A percentile compares a stretch with the other conserved stretches of the same genome.
Evolutionary conservation across 2,888 invertebrate genomes (phyloP).

Genomic region (Philaethria dido): DNA sequence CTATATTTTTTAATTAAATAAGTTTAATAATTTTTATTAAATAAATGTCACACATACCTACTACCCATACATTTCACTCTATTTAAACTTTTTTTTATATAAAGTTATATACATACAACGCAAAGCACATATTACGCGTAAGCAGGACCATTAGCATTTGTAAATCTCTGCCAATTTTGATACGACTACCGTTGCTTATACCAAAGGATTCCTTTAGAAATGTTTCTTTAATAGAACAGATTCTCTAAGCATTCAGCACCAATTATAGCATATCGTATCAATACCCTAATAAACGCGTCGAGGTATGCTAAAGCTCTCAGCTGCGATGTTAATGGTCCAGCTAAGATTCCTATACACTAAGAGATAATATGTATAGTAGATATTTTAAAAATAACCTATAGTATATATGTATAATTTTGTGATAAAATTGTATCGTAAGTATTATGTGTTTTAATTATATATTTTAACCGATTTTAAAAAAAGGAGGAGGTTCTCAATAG

Average conservation of each 20-base stretch:
- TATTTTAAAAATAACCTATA: background rate
- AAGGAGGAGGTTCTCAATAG: too few relatives aligned
- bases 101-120: too few relatives aligned
- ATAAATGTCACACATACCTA: too few relatives aligned
- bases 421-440: background rate
- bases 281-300: slow-evolving; percentile 53
- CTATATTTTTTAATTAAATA: too few relatives aligned
- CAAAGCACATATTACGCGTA: background rate
- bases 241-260: slow-evolving; percentile 45
- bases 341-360: slow-evolving; percentile 61
- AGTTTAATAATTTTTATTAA: too few relatives aligned
- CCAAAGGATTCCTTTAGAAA: slow-evolving; percentile 2
- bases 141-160: background rate
- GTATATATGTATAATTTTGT: background rate
- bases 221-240: slow-evolving; percentile 15
- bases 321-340: slow-evolving; percentile 61
- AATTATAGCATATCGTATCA: slow-evolving; percentile 54
- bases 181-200: slow-evolving; percentile 1
- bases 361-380: slow-evolving; percentile 57
- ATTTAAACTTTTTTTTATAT: too few relatives aligned
- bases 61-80: too few relatives aligned
- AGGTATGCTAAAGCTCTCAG: slow-evolving; percentile 58
- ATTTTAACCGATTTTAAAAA: too few relatives aligned
- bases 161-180: background rate
- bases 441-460: background rate